Base-by-base conservation (phyloP, 2,797 vertebrate species). In the Podargus strigoides region DNA sequence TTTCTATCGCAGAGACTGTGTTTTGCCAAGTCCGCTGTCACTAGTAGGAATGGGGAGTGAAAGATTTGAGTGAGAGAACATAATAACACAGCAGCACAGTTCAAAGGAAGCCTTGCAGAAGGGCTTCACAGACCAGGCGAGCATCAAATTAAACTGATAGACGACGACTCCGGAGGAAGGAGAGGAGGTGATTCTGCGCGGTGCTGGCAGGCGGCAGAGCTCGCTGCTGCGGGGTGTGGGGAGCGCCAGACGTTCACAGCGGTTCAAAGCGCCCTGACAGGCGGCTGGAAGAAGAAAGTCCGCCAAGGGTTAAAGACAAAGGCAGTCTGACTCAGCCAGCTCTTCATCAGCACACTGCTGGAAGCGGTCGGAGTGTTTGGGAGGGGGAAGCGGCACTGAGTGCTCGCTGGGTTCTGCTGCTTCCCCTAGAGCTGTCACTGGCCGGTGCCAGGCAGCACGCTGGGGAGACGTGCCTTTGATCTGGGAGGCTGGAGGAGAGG, bases 1-100 rank as follows among this genome's bases (percentile, higher is more conserved):
- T n/a, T n/a, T n/a, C 53, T 58, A 1, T 23, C 34, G 2, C 0
- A 1, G 24, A 63, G 26, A 14, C 47, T 12, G 12, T 37, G 9
- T 46, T 60, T 32, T 32, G 12, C 46, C 49, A 18, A 56, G 22
- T 34, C 15, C 2, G 1, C 60, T 37, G 0, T n/a, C 34, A 47
- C 1, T 18, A 1, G 68, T 5, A 27, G 15, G 73, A 58, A 14
- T 4, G 4, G 18, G 30, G 10, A 10, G 37, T 12, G 58, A 15
- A 56, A 50, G 68, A 5, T 32, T 39, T 28, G 27, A 27, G 5
- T 17, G 28, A 39, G 63, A 52, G 24, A 66, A 16, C n/a, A 9
- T 18, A 36, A 18, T 18, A 75, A 26, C 39, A 17, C 30, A 20
- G 50, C 63, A n/a, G 7, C 27, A 5, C 34, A 7, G 5, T 22